Conservation (phyloP, 2,888 invertebrate species). For the Athalia rosae region DNA sequence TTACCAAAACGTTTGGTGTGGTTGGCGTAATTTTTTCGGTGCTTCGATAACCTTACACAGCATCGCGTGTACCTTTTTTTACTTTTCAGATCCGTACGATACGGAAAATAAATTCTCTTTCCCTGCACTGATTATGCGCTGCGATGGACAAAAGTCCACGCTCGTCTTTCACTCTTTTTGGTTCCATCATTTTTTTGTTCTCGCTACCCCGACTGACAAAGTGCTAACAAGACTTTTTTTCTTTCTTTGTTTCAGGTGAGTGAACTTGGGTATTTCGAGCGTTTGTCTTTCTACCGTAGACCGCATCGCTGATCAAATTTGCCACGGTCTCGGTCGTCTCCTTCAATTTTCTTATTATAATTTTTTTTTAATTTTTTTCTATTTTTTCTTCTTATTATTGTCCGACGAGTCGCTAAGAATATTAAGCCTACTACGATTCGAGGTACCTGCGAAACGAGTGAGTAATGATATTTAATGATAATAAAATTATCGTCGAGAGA, state of each 20-base stretch:
- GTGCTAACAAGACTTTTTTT: slow-evolving; percentile 29
- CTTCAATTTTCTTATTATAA: slow-evolving; percentile 12
- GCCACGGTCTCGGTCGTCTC: slow-evolving; percentile 40
- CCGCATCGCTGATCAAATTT: slow-evolving; percentile 28
- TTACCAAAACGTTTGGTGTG: slow-evolving; percentile 32
- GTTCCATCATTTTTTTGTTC: slow-evolving; percentile 5
- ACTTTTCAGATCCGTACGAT: not conserved
- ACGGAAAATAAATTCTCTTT: slow-evolving; percentile 29
- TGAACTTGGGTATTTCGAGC: slow-evolving; percentile 1
- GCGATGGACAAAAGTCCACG: too few species aligned
- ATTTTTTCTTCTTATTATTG: too few species aligned
- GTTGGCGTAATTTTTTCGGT: slow-evolving; percentile 27
- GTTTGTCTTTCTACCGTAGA: slow-evolving; percentile 12
- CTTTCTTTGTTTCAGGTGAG: slow-evolving; percentile 35
- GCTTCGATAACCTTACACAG: not conserved
- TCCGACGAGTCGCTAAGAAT: slow-evolving; percentile 12
- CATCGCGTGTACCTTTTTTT: slow-evolving; percentile 39
- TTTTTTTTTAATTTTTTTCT: not conserved
- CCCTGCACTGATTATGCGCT: too few species aligned
- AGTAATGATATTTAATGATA: slow-evolving; percentile 6
- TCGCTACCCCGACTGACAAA: slow-evolving; percentile 14
- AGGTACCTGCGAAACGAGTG: slow-evolving; percentile 16
- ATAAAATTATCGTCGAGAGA: slow-evolving; percentile 24
- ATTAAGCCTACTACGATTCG: slow-evolving; percentile 11
- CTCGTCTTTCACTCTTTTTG: not conserved